Evolutionary conservation across 2,888 invertebrate species (phyloP).

Genomic region (Teleogryllus oceanicus): DNA sequence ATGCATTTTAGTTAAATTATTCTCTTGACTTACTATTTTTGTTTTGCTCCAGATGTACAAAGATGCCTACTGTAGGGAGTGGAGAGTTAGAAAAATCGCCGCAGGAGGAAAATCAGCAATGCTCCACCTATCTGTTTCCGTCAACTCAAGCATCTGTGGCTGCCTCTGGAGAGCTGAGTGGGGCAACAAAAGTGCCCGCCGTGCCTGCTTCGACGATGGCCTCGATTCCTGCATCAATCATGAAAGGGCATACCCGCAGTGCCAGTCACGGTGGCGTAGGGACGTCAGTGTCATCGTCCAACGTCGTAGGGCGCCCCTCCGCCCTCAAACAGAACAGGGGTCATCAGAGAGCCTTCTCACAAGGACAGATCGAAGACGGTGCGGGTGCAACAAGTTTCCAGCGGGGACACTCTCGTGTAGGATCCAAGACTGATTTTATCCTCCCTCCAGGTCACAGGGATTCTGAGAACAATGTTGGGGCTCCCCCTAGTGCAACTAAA

Average conservation of each 20-base stretch:
- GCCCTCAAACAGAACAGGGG: conserved; percentile 69
- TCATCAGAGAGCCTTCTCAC: conserved; percentile 81
- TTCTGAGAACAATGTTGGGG: conserved; percentile 49
- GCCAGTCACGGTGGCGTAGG: conserved; percentile 79
- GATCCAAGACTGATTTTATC: conserved; percentile 85
- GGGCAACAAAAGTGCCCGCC: conserved; percentile 20
- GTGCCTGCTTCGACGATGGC: conserved; percentile 19
- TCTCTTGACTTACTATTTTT: not conserved
- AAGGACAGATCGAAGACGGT: conserved; percentile 66
- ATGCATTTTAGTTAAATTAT: not conserved
- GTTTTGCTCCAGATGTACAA: conserved; percentile 57
- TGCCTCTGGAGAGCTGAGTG: conserved; percentile 22
- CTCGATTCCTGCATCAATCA: conserved; percentile 27
- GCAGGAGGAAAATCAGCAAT: conserved; percentile 32
- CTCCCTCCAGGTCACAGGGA: conserved; percentile 83
- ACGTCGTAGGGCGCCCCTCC: conserved; percentile 57
- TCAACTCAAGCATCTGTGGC: conserved; percentile 20
- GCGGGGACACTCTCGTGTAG: conserved; percentile 74
- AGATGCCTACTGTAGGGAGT: conserved; percentile 66
- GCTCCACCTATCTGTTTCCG: conserved; percentile 43
- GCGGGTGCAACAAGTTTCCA: conserved; percentile 40
- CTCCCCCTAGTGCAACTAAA: conserved; percentile 53
- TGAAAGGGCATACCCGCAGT: conserved; percentile 66
- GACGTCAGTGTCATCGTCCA: conserved; percentile 46
- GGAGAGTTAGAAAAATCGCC: conserved; percentile 48